Conservation (phyloP, 2,888 invertebrate species). For the Apantesis nais region DNA sequence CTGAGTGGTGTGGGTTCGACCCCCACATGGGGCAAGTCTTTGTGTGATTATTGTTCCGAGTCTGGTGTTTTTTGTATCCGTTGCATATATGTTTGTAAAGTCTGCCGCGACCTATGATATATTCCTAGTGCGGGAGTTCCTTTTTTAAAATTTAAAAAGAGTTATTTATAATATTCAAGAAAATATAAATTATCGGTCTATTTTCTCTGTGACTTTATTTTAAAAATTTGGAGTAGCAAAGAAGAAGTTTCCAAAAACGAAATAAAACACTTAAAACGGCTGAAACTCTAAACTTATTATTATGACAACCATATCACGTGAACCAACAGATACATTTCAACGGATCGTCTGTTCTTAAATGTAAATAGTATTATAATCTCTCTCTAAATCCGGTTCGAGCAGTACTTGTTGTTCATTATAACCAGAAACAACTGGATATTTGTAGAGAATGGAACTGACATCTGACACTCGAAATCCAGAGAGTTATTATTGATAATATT, state of each 20-base stretch:
- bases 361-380: neutral
- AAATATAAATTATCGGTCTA: too few relatives aligned
- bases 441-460: neutral
- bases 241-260: neutral
- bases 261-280: neutral
- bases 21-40: too few relatives aligned
- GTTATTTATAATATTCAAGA: too few relatives aligned
- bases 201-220: neutral
- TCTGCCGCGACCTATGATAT: too few relatives aligned
- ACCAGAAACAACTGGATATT: neutral
- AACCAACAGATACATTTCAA: neutral
- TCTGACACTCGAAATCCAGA: conserved; percentile 1
- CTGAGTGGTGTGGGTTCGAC: too few relatives aligned
- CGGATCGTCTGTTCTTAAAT: neutral
- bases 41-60: too few relatives aligned
- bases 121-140: too few relatives aligned
- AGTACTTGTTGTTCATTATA: neutral
- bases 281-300: neutral
- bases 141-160: too few relatives aligned
- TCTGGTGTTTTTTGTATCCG: too few relatives aligned
- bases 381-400: neutral
- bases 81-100: too few relatives aligned
- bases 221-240: neutral
- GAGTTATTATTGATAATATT: conserved; percentile 1
- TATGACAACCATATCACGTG: neutral